These are phyloP conservation scores for Bombus cullumanus DNA, from an alignment of 1,140 invertebrate genomes.

Conservation along the genomic window DNA sequence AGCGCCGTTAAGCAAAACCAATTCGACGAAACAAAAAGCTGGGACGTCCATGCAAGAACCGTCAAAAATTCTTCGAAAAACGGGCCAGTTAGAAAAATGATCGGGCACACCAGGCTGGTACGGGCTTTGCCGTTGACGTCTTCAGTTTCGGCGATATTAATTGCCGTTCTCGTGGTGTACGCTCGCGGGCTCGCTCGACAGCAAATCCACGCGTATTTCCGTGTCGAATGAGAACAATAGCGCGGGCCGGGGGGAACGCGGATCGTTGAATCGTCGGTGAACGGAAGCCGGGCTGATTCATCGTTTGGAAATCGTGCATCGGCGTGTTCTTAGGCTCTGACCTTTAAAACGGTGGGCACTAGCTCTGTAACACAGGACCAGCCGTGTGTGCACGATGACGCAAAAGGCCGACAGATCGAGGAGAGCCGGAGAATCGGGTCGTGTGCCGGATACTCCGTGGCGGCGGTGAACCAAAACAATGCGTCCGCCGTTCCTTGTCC, in stretches of 20 bases:
- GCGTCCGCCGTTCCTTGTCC: conserved; percentile 26
- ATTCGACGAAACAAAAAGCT: no score
- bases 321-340: not conserved
- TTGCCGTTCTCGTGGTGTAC: not conserved
- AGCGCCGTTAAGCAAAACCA: no score
- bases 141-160: conserved; percentile 26
- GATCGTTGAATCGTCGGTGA: not conserved
- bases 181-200: not conserved
- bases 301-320: not conserved
- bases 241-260: no score
- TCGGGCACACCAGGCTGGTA: not conserved
- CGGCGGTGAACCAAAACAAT: conserved; percentile 44
- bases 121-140: not conserved
- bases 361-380: no score
- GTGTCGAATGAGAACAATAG: conserved; percentile 5
- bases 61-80: not conserved
- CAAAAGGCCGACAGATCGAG: conserved; percentile 2
- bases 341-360: not conserved
- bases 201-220: conserved; percentile 22
- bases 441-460: conserved; percentile 48
- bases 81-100: not conserved
- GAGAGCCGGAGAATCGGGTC: conserved; percentile 32
- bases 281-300: conserved; percentile 27
- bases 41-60: not conserved
- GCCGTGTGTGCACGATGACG: conserved; percentile 2